A percentile compares a stretch with the other conserved stretches of the same genome.
Conservation (phyloP, 2,797 vertebrate species). For the Cephalopachus bancanus region DNA sequence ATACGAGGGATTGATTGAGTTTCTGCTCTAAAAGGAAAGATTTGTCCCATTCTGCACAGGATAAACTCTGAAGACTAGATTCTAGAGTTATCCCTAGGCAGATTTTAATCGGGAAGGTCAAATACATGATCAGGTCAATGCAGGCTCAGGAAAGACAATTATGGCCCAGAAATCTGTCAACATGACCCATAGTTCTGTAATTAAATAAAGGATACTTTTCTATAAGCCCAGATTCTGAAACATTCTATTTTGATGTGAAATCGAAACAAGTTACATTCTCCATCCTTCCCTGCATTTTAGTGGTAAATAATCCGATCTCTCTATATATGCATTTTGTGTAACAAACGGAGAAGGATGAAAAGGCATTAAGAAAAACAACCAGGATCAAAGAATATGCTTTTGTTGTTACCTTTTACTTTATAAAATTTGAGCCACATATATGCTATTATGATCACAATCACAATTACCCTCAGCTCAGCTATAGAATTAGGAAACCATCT, state of each 20-base stretch:
- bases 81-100: neutral
- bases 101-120: conserved; percentile 17
- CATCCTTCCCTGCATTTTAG: neutral
- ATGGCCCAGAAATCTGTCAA: neutral
- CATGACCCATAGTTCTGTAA: neutral
- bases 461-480: neutral
- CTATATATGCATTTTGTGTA: neutral
- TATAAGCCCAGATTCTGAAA: neutral
- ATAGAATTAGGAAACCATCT: neutral
- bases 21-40: neutral
- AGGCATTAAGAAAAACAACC: neutral
- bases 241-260: conserved; percentile 7
- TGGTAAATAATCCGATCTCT: neutral
- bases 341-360: neutral
- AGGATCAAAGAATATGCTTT: neutral
- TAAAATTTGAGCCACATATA: neutral
- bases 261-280: neutral
- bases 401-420: neutral
- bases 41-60: neutral
- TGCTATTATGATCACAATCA: neutral
- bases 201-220: conserved; percentile 26
- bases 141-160: neutral
- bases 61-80: neutral
- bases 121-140: neutral
- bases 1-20: neutral